These are phyloP conservation scores for Capitella teleta DNA, from an alignment of 1,140 invertebrate genomes.

Conservation along the genomic window DNA sequence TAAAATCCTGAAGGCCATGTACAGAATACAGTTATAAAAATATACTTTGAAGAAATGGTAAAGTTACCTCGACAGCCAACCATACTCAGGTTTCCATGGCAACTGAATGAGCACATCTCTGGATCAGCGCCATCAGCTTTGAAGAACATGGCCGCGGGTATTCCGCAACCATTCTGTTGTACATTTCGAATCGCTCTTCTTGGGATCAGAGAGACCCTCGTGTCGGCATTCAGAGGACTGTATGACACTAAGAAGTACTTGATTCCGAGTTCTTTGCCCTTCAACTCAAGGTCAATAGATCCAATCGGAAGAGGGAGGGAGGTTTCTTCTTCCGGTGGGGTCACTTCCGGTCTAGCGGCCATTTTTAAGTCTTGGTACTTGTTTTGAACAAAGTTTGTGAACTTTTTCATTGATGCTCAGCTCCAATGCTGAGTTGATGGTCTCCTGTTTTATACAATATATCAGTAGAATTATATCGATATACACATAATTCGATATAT, in stretches of 20 bases:
- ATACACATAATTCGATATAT: too few species aligned
- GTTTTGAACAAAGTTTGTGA: too few species aligned
- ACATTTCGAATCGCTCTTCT: slow-evolving; percentile 9
- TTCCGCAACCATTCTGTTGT: slow-evolving; percentile 9
- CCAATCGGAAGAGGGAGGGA: not conserved
- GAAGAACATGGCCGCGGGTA: slow-evolving; percentile 14
- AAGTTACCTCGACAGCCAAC: slow-evolving; percentile 11
- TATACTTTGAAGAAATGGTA: too few species aligned
- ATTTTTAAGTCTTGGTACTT: too few species aligned
- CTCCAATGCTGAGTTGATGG: too few species aligned
- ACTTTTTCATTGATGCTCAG: too few species aligned
- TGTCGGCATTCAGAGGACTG: slow-evolving; percentile 11
- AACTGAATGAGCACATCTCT: slow-evolving; percentile 14
- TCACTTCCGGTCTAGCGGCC: too few species aligned
- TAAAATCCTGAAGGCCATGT: too few species aligned
- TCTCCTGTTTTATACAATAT: too few species aligned
- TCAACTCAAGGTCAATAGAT: not conserved
- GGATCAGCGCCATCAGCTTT: slow-evolving; percentile 13
- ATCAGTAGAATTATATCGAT: too few species aligned
- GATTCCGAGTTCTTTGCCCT: slow-evolving; percentile 12
- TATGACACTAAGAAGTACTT: slow-evolving; percentile 14
- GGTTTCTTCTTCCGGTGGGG: too few species aligned
- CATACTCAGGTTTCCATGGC: slow-evolving; percentile 14
- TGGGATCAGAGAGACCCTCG: slow-evolving; percentile 8
- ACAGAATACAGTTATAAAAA: too few species aligned